These are phyloP conservation scores for Trichonephila inaurata DNA, from an alignment of 1,140 invertebrate genomes.

Conservation along the genomic window DNA sequence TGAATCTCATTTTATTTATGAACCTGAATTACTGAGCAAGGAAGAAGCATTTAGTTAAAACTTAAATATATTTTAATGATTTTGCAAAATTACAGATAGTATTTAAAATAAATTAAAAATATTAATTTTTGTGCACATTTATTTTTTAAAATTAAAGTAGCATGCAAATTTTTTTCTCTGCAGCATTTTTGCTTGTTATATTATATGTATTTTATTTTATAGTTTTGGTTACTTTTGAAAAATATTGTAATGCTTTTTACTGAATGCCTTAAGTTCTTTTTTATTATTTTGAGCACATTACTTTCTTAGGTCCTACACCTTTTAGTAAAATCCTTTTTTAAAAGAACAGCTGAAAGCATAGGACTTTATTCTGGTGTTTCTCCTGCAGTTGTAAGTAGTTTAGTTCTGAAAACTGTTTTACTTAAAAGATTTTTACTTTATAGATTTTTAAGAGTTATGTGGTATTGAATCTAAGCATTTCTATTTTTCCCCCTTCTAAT, in stretches of 20 bases:
- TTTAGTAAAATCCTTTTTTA: slow-evolving; percentile 78
- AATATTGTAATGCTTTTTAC: neutral
- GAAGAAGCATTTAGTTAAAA: too few relatives aligned
- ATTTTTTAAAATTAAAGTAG: slow-evolving; percentile 3
- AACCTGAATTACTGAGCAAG: too few relatives aligned
- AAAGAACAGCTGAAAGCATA: slow-evolving; percentile 69
- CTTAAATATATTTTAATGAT: too few relatives aligned
- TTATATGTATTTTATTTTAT: neutral
- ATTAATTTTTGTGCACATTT: neutral
- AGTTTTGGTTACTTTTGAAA: neutral
- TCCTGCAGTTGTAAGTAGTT: slow-evolving; percentile 69
- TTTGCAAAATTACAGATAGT: too few relatives aligned
- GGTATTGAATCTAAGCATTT: neutral
- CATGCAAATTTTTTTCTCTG: neutral
- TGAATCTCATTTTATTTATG: neutral
- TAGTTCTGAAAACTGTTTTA: neutral
- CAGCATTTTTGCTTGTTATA: neutral
- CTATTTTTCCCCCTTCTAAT: neutral
- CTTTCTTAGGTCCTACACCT: slow-evolving; percentile 78
- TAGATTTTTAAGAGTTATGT: neutral
- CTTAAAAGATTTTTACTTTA: neutral
- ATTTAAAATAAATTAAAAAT: neutral
- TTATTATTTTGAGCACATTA: slow-evolving; percentile 73
- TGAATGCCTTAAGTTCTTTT: slow-evolving; percentile 45
- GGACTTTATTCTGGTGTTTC: slow-evolving; percentile 70